Base-by-base conservation (phyloP, 2,888 invertebrate species). In the Helobdella robusta region DNA sequence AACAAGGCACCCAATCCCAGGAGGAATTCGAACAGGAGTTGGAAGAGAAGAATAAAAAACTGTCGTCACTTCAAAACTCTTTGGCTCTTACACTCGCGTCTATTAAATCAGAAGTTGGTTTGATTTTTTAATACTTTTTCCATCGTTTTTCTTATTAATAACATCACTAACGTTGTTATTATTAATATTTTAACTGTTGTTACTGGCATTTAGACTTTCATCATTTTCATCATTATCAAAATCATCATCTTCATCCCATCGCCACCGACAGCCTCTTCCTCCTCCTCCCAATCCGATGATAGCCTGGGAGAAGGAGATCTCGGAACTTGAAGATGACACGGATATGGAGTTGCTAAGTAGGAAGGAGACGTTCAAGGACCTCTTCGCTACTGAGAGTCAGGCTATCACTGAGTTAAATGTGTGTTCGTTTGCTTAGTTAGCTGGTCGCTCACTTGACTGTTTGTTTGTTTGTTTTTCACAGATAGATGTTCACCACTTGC, bases 231-330 rank as follows among this genome's bases (percentile, higher is more conserved):
- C n/a, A n/a, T n/a, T n/a, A n/a, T n/a, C n/a, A n/a, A n/a, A n/a
- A n/a, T n/a, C n/a, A n/a, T n/a, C n/a, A n/a, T n/a, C n/a, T n/a
- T n/a, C n/a, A n/a, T n/a, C n/a, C 44, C 40, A 11, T 20, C 59
- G 8, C 23, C 23, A 8, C 8, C 8, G 5, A 6, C 8, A 62
- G 62, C 62, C 62, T 11, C 62, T 50, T 2, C 20, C 28, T n/a
- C 62, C 62, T 8, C 62, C 62, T 15, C 62, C 62, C 2, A 50
- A 62, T 50, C 62, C 62, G 30, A 62, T 62, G 62, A 28, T 50
- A 20, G 62, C 48, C 18, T 62, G 62, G 62, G 62, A 62, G 23
- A 30, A 18, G 32, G 2, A 28, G 8, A 62, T 62, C 28, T 30
- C 32, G 2, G 62, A 62, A 32, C n/a, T 62, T 48, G 62, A 62